Evolutionary conservation across 2,797 vertebrate species (phyloP).

Genomic region (Phataginus tetradactyla): DNA sequence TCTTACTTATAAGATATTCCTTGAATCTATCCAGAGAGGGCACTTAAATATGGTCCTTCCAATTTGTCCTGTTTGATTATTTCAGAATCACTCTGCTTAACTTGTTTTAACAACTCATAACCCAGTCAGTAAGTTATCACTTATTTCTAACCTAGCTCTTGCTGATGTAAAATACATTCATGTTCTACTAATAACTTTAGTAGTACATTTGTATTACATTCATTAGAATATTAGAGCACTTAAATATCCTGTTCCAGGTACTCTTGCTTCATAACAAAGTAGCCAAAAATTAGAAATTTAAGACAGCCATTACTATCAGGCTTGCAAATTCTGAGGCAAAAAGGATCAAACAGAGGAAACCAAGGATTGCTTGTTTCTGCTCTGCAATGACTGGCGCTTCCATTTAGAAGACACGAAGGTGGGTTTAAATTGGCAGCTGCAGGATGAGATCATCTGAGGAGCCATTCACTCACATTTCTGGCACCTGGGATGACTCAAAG

Average conservation of each 20-base stretch:
- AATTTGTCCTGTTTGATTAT: slow-evolving; percentile 8
- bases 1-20: neutral
- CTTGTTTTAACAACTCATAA: slow-evolving; percentile 28
- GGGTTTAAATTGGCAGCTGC: neutral
- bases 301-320: neutral
- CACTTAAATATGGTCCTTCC: neutral
- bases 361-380: neutral
- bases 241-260: neutral
- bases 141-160: neutral
- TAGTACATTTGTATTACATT: neutral
- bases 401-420: neutral
- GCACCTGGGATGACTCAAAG: neutral
- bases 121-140: neutral
- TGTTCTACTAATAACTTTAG: neutral
- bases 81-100: neutral
- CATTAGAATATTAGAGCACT: neutral
- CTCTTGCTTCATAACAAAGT: neutral
- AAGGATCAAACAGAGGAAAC: neutral
- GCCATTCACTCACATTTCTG: neutral
- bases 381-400: too few relatives aligned
- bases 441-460: neutral
- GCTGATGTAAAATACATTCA: neutral
- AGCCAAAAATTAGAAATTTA: neutral
- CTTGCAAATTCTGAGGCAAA: neutral
- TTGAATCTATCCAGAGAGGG: neutral